Percentiles rank a stretch among this genome's conserved stretches.
phyloP scores from a whole-genome alignment of 2,113 vertebrate genomes.

The Desmodus rotundus region DNA sequence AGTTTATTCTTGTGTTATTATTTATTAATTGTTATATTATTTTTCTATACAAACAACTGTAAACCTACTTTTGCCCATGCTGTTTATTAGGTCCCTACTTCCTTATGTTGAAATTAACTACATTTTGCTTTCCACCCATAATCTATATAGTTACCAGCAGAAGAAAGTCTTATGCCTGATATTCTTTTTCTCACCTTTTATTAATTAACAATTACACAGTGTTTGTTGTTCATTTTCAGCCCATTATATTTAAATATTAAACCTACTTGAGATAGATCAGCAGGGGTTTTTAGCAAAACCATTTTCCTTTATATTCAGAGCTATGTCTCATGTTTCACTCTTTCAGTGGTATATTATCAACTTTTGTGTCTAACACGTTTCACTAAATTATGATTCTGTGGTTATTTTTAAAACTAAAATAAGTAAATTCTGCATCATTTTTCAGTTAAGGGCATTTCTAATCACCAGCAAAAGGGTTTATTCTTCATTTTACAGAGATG shows the following conservation, averaged over 20 bases:
- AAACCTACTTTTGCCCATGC: not conserved
- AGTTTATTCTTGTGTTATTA: not conserved
- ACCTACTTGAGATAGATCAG: not conserved
- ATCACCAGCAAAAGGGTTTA: not conserved
- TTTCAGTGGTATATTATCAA: not conserved
- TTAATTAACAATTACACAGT: not conserved
- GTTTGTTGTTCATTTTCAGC: not conserved
- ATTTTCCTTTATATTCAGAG: not conserved
- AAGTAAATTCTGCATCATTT: not conserved
- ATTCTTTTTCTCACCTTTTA: not conserved
- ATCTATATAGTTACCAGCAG: not conserved
- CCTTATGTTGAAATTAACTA: not conserved
- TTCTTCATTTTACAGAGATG: not conserved
- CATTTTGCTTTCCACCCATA: not conserved
- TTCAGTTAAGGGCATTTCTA: not conserved
- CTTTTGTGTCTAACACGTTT: not conserved
- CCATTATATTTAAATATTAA: not conserved
- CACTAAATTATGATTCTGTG: not conserved
- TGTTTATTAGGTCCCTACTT: not conserved
- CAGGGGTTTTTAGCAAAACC: not conserved
- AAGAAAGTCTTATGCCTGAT: not conserved
- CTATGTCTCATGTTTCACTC: not conserved
- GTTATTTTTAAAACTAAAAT: constrained; percentile 8
- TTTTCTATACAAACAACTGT: not conserved
- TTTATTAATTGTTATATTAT: not conserved